Base-by-base conservation (phyloP, 2,113 vertebrate species). In the Bubalus kerabau region DNA sequence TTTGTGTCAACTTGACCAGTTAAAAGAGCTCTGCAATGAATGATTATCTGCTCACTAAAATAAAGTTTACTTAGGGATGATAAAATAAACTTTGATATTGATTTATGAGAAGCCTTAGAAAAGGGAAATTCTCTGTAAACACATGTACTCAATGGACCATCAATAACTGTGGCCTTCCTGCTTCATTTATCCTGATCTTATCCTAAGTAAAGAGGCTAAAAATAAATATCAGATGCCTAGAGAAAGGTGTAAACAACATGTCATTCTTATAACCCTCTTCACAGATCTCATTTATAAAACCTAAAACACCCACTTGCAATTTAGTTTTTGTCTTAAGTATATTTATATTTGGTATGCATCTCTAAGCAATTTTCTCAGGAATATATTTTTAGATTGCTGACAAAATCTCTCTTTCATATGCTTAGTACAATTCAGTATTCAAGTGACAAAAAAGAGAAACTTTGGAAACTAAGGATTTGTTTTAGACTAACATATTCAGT, bases 111-210 rank as follows among this genome's bases (percentile, higher is more conserved):
- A 43, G 26, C 6, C 62, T 95, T 74, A 81, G 54, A 74, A 93
- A 96, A 95, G 82, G 83, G 43, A 90, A 96, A 97, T 93, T 96
- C 83, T 97, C 64, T 96, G 76, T 94, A 98, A 97, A 85, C 78
- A 83, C 46, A 43, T 90, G 36, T 30, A 82, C 48, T 94, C 95
- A 94, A n/a, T 94, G 81, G 92, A 40, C 84, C 97, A 96, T 96
- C 94, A 96, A 90, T 98, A 98, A 97, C 94, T 40, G 30, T 90
- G 48, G 46, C 52, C 62, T 95, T 78, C 64, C 90, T 87, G 92
- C 95, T 92, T 97, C 96, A 92, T 97, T 97, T 95, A 94, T 85
- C 62, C 67, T 94, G 59, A 94, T 96, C 90, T 82, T 57, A 91
- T 84, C 46, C 86, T 71, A 92, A 96, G 64, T 46, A 74, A 81